Base-by-base conservation (phyloP, 2,113 vertebrate genomes). In the Edolisoma coerulescens region DNA sequence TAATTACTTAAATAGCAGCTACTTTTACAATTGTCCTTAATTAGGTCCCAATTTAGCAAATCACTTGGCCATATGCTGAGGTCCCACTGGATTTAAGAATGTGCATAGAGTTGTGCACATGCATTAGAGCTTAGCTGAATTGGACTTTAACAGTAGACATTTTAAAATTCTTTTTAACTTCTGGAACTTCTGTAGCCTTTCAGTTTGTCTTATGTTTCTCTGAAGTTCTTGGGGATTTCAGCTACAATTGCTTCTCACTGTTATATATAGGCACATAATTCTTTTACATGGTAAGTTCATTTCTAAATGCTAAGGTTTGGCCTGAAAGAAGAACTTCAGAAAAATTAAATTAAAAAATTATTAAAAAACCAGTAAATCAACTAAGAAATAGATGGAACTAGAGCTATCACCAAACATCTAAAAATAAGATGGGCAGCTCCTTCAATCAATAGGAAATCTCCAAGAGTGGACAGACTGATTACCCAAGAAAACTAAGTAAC, bases 21-120 rank as follows among this genome's bases (percentile, higher is more conserved):
- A 95, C 93, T 91, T 96, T 94, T 87, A 95, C 93, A 96, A 93
- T 94, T 96, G 91, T 93, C 84, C 84, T 96, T 96, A 96, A 96
- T 96, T 96, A 96, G 91, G 84, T 79, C 89, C 91, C 94, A 92
- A 92, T 96, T 96, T 95, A 96, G 94, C 74, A 96, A 96, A 96
- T 96, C 93, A 91, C 79, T 96, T 93, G 91, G 70, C 89, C 94
- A 95, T 96, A 96, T 96, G 94, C 82, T 96, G 78, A 94, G 41
- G 52, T 96, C 91, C 87, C 93, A 88, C 67, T 0, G 17, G 95
- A 90, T 90, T 96, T 85, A 77, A 80, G 59, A 88, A 73, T 86
- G 54, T 94, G 75, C 95, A 83, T 1, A 61, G 71, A 92, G 59
- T 74, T 86, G 26, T 45, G 33, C 54, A 86, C n/a, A 84, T 54